Evolutionary conservation across 2,888 invertebrate genomes (phyloP), one percentile per base, ranked within the genome.

Genomic region (Molorchus minor): DNA sequence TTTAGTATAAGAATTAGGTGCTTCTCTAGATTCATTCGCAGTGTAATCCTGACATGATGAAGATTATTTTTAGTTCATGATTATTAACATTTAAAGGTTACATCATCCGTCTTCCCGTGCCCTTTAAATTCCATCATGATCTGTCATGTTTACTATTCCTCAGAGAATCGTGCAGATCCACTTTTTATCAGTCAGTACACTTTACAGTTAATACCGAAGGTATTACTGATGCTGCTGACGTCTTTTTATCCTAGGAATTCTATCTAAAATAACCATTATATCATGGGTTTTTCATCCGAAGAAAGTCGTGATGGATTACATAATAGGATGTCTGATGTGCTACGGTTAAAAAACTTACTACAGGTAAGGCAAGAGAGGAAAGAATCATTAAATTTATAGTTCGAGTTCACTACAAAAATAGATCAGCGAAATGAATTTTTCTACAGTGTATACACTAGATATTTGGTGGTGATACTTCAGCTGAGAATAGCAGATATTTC

Each of bases 71-170:
- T 40, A 40, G 19, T 40, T 40, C 19, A 40, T 40, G 16, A 40
- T 40, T 40, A 40, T 16, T 40, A 12, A 19, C 19, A 40, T 40
- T 29, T 45, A 15, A 30, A 29, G 29, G 45, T 16, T 5, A 30
- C 29, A 43, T 25, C 29, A 44, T 12, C 36, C 15, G 25, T 52
- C 25, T 40, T 44, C 15, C 29, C 16, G 16, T 40, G 40, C 52
- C 52, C 41, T 55, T 55, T 30, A 35, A 55, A 55, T 55, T 55
- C 55, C 35, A 16, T 55, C 55, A 55, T 41, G 55, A 52, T 20
- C 52, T 52, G 52, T 52, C 52, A 44, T 36, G 33, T 45, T 44
- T 36, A 29, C 16, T 55, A n/a, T n/a, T n/a, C 20, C 41, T 19
- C 12, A 36, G 45, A 20, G 25, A 20, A 54, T 44, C 54, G 54